A percentile compares a stretch with the other conserved stretches of the same genome.
phyloP scores from a whole-genome alignment of 2,113 vertebrate species.

The Marcusenius ussheri region DNA sequence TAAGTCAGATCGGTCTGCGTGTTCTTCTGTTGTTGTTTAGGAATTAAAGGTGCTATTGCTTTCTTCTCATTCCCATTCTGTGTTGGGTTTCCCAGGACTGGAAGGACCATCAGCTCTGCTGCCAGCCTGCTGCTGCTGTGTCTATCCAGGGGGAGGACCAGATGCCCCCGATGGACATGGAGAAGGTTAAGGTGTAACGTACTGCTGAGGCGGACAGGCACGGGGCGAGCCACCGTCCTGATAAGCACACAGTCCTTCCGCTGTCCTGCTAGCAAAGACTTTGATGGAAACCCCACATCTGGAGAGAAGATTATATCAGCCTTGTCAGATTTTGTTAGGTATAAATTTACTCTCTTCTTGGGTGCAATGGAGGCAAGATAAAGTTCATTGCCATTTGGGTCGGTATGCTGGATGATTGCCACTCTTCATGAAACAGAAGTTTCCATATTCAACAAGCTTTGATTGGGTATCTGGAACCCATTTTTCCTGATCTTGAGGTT shows the following conservation, averaged over 20 bases:
- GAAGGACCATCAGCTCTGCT: slow-evolving; percentile 93
- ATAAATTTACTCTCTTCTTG: not conserved
- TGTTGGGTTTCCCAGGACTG: slow-evolving; percentile 73
- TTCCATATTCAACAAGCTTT: not conserved
- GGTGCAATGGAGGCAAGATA: not conserved
- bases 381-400: not conserved
- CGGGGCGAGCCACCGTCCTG: not conserved
- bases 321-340: not conserved
- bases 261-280: not conserved
- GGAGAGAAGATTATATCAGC: not conserved
- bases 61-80: not conserved
- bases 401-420: not conserved
- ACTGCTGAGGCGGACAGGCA: not conserved
- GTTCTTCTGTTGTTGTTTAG: not conserved
- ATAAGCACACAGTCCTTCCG: not conserved
- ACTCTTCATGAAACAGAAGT: not conserved
- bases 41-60: no score
- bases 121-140: slow-evolving; percentile 63
- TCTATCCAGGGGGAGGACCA: slow-evolving; percentile 72
- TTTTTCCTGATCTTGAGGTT: not conserved
- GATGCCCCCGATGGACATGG: slow-evolving; percentile 65
- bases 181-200: slow-evolving; percentile 71
- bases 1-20: not conserved
- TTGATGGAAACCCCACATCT: not conserved
- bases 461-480: not conserved